Conservation (phyloP, 2,113 vertebrate species). For the Mesocricetus auratus region DNA sequence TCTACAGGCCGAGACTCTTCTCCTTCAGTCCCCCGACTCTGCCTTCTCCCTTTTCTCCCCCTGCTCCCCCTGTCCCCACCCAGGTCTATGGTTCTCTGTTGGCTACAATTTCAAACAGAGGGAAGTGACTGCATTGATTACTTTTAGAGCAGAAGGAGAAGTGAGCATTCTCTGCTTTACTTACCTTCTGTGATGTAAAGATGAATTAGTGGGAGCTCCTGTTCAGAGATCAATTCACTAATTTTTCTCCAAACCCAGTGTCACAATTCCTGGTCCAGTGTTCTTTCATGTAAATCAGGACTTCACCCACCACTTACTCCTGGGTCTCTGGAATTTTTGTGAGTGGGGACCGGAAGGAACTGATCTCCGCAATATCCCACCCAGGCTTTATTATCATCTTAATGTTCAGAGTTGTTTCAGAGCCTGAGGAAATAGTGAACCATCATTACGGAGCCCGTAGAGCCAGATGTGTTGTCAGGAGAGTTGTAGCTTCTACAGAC, state of each 20-base stretch:
- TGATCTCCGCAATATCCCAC: not conserved
- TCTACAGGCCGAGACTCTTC: not conserved
- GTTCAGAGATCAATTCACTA: not conserved
- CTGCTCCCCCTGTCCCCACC: not conserved
- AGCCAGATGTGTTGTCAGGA: not conserved
- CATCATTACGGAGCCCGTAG: not conserved
- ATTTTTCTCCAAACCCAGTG: not conserved
- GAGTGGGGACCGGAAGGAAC: not conserved
- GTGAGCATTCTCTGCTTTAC: not conserved
- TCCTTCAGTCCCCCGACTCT: no score
- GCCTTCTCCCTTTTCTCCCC: accelerated
- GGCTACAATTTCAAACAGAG: not conserved
- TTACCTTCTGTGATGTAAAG: not conserved
- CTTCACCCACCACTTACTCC: not conserved
- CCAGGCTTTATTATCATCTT: not conserved
- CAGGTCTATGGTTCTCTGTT: not conserved
- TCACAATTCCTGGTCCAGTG: not conserved
- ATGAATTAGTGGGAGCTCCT: not conserved
- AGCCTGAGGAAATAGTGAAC: not conserved
- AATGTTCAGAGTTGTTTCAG: not conserved
- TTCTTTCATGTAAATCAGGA: not conserved
- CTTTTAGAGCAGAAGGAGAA: not conserved
- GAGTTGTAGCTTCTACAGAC: not conserved
- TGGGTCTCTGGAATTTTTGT: not conserved
- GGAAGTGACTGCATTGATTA: not conserved